Evolutionary conservation across 1,140 invertebrate species (phyloP).

Genomic region (Diachasma alloeum): DNA sequence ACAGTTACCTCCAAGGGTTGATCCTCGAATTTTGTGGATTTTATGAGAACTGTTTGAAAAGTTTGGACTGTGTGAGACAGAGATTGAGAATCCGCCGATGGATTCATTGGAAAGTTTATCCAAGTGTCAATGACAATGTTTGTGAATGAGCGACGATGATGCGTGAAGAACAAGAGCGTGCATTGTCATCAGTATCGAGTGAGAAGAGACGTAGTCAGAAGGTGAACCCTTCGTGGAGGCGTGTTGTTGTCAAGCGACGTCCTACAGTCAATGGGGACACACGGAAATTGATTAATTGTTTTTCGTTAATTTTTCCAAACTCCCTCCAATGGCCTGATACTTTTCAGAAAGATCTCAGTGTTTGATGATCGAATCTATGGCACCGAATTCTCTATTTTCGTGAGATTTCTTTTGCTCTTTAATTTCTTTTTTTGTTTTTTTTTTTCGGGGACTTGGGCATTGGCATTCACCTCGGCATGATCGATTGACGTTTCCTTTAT

Average conservation of each 20-base stretch:
- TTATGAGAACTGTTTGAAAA: no score
- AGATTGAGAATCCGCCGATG: background rate
- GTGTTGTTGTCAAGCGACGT: slow-evolving; percentile 20
- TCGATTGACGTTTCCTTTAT: no score
- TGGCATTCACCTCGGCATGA: no score
- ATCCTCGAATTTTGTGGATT: background rate
- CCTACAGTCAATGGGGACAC: background rate
- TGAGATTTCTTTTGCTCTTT: no score
- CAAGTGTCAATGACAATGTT: background rate
- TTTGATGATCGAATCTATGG: no score
- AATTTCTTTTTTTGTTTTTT: no score
- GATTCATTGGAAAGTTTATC: background rate
- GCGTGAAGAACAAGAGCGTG: background rate
- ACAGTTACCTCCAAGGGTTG: no score
- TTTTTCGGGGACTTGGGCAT: no score
- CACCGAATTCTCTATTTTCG: no score
- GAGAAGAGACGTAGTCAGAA: background rate
- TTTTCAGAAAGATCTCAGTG: no score
- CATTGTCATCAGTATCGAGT: background rate
- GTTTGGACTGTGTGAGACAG: no score
- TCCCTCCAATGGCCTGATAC: background rate
- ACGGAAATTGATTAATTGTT: background rate
- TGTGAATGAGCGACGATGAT: background rate
- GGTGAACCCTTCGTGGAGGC: background rate
- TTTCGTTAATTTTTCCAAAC: background rate